phyloP scores from a whole-genome alignment of 2,113 vertebrate species.

The Lonchura striata region DNA sequence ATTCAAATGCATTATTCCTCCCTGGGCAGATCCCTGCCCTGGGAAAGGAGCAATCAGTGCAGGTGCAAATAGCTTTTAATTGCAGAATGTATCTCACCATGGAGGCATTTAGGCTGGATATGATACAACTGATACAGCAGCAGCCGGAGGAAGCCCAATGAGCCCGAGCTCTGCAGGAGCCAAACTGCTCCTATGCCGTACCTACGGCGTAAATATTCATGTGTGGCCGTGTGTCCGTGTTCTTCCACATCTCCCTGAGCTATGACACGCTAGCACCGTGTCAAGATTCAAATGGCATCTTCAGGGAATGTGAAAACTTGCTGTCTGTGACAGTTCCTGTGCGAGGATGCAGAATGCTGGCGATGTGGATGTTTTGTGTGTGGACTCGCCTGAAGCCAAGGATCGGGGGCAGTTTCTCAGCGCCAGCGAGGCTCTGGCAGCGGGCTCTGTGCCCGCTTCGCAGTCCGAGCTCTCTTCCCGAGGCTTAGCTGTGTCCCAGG shows the following conservation, averaged over 20 bases:
- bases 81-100: constrained; percentile 49
- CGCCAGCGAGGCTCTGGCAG: not conserved
- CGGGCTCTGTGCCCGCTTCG: not conserved
- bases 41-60: constrained; percentile 52
- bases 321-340: not conserved
- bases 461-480: not conserved
- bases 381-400: not conserved
- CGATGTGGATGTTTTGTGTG: not conserved
- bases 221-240: not conserved
- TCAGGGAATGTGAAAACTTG: not conserved
- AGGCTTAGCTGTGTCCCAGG: not conserved
- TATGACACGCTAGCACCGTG: not conserved
- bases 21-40: constrained; percentile 21
- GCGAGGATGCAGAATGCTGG: rapidly evolving
- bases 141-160: not conserved
- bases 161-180: not conserved
- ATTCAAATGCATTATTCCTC: constrained; percentile 49
- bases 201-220: not conserved
- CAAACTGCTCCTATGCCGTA: not conserved
- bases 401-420: rapidly evolving
- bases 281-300: not conserved
- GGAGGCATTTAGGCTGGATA: constrained; percentile 52
- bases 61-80: constrained; percentile 67
- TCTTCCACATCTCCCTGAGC: not conserved
- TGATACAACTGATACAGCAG: not conserved